These are phyloP conservation scores for Catharus ustulatus DNA, from an alignment of 2,797 vertebrate genomes.

Conservation along the genomic window DNA sequence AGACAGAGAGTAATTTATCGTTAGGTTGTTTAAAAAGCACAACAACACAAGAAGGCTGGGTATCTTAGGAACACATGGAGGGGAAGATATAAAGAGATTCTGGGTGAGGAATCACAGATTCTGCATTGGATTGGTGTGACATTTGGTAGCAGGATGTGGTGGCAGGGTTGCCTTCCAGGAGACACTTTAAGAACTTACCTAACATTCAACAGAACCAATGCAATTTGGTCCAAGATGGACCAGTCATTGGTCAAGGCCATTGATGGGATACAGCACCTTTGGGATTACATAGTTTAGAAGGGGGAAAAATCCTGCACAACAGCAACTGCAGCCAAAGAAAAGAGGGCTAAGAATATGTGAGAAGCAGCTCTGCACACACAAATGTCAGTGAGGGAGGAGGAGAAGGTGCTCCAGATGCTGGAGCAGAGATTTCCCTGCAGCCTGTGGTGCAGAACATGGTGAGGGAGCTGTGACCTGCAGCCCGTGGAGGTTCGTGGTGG, in stretches of 20 bases:
- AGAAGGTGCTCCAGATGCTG: neutral
- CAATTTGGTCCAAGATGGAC: neutral
- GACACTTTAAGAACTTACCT: neutral
- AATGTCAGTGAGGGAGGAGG: neutral
- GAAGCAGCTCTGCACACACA: neutral
- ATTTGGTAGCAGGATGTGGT: fast-evolving
- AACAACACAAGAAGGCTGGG: neutral
- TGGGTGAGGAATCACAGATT: neutral
- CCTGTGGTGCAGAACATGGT: no score
- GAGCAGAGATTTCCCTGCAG: neutral
- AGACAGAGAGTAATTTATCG: neutral
- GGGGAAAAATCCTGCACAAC: neutral
- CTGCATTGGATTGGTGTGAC: neutral
- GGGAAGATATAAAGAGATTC: neutral
- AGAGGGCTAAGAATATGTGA: neutral
- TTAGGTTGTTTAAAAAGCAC: neutral
- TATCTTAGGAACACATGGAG: neutral
- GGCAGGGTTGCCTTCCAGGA: neutral
- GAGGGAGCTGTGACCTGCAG: no score
- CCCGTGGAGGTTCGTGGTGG: no score
- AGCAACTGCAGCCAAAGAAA: neutral
- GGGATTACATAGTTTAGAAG: neutral
- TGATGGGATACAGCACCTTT: fast-evolving
- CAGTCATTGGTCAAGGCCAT: neutral
- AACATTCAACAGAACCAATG: neutral